phyloP scores from a whole-genome alignment of 2,888 invertebrate genomes.

The Herminia tarsipennalis region DNA sequence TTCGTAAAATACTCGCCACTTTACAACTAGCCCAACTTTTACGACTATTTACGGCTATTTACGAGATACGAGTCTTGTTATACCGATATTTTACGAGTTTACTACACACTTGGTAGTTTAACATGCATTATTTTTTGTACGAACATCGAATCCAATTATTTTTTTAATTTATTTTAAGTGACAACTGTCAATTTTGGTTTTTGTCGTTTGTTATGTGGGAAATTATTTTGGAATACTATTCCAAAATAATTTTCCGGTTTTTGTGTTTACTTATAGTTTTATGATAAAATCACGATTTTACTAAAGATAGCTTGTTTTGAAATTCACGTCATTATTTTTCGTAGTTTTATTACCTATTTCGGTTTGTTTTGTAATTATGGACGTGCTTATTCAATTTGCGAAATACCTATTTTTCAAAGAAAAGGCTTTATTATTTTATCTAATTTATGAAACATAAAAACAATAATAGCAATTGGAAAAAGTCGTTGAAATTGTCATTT shows the following conservation, averaged over 20 bases:
- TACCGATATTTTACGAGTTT: conserved; percentile 32
- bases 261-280: no score
- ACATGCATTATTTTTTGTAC: conserved; percentile 15
- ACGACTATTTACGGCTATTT: conserved; percentile 9
- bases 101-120: conserved; percentile 20
- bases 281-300: no score
- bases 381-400: no score
- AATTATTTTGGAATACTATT: conserved; percentile 23
- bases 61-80: conserved; percentile 19
- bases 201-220: conserved; percentile 16
- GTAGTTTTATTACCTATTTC: no score
- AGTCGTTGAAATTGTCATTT: no score
- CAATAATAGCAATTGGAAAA: no score
- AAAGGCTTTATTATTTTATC: no score
- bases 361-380: no score
- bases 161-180: conserved; percentile 45
- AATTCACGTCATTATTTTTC: no score
- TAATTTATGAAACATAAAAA: no score
- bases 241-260: conserved; percentile 22
- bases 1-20: conserved; percentile 32
- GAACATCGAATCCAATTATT: conserved; percentile 41
- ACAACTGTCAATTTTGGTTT: conserved; percentile 38
- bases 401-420: no score
- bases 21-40: conserved; percentile 10
- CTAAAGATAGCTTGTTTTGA: no score